These are phyloP conservation scores for Scytalopus superciliaris DNA, from an alignment of 2,113 vertebrate genomes.

Conservation along the genomic window DNA sequence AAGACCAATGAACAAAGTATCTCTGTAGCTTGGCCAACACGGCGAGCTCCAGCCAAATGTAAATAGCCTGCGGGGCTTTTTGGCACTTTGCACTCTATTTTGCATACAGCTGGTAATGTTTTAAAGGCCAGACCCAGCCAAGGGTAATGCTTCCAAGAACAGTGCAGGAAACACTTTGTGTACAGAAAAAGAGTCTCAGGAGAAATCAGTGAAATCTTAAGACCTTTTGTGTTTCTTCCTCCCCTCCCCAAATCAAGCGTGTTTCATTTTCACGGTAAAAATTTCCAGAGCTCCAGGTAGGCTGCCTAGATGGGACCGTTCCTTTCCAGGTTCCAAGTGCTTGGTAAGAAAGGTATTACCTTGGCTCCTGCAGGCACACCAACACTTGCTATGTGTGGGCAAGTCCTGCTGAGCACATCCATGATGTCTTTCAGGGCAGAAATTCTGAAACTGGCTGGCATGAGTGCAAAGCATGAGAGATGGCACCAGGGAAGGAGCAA, in stretches of 20 bases:
- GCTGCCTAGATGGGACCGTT: rapidly evolving
- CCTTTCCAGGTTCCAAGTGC: rapidly evolving
- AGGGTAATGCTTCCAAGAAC: slow-evolving; percentile 53
- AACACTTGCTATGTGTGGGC: not conserved
- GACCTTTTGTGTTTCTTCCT: slow-evolving; percentile 29
- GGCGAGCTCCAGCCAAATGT: slow-evolving; percentile 59
- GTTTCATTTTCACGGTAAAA: not conserved
- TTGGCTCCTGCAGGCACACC: not conserved
- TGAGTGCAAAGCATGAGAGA: rapidly evolving
- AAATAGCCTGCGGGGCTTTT: slow-evolving; percentile 58
- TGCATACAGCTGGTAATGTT: slow-evolving; percentile 68
- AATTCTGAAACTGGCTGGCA: not conserved
- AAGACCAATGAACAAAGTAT: slow-evolving; percentile 34
- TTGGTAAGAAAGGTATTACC: not conserved
- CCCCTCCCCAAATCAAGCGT: not conserved
- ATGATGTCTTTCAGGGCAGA: rapidly evolving
- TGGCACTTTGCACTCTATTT: slow-evolving; percentile 50
- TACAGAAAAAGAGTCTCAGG: slow-evolving; percentile 25
- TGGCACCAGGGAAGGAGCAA: not conserved
- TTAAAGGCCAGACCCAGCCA: slow-evolving; percentile 46
- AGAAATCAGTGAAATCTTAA: slow-evolving; percentile 53
- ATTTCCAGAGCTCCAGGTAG: slow-evolving; percentile 20
- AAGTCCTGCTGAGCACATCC: not conserved
- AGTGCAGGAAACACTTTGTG: slow-evolving; percentile 55
- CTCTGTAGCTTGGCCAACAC: slow-evolving; percentile 60